Evolutionary conservation across 53 echinoderm and acorn worm species (phyloP).

Genomic region (Hippasteria phrygiana): DNA sequence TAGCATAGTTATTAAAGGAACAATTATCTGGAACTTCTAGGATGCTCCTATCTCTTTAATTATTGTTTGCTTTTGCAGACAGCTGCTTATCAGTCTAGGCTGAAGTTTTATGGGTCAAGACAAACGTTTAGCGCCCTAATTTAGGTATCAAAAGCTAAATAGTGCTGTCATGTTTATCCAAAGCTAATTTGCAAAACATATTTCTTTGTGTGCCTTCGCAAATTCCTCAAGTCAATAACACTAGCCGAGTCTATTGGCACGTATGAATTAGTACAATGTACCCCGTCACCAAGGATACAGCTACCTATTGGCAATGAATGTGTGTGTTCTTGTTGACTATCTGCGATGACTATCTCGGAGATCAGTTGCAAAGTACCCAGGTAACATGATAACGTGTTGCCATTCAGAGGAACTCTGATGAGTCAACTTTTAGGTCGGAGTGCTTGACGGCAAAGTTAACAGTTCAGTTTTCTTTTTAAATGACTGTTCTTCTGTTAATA

Average conservation of each 20-base stretch:
- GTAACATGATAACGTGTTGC: constrained; percentile 26
- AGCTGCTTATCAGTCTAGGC: neutral
- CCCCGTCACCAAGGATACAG: constrained; percentile 21
- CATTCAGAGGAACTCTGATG: neutral
- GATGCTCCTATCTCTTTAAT: neutral
- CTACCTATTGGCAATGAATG: constrained; percentile 12
- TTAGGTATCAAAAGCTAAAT: neutral
- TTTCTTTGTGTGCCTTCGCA: too few relatives aligned
- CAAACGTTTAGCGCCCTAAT: neutral
- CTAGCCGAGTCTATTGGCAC: neutral
- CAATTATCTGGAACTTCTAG: neutral
- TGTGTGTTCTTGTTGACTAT: neutral
- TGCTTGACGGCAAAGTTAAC: neutral
- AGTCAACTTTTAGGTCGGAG: neutral
- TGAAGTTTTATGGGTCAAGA: neutral
- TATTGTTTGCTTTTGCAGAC: neutral
- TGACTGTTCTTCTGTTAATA: neutral
- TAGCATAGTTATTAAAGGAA: too few relatives aligned
- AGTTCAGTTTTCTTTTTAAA: neutral
- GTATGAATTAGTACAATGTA: neutral
- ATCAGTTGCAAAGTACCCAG: constrained; percentile 1
- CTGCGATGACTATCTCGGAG: neutral
- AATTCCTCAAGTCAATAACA: constrained; percentile 8
- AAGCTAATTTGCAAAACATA: too few relatives aligned
- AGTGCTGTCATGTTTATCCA: neutral